Percentiles rank a stretch among this genome's conserved stretches.
Conservation (phyloP, 2,113 vertebrate genomes). For the Gobius niger region DNA sequence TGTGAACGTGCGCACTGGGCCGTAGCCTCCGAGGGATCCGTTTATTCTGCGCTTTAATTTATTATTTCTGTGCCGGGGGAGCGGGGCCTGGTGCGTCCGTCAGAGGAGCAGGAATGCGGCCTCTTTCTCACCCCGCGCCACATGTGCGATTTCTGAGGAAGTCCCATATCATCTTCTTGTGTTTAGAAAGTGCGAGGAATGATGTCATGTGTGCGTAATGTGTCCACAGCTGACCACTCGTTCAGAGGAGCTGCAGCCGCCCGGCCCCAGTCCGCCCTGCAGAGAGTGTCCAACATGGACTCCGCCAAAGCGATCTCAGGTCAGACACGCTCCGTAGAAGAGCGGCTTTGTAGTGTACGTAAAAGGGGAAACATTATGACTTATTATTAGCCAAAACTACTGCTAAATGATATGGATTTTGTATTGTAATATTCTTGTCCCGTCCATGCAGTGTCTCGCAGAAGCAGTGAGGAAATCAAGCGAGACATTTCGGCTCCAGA, state of each 20-base stretch:
- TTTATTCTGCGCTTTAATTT: constrained; percentile 55
- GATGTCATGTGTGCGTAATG: constrained; percentile 28
- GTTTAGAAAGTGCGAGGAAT: constrained; percentile 11
- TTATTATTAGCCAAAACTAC: too few species aligned
- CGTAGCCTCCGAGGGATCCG: constrained; percentile 20
- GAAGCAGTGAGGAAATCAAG: constrained; percentile 93
- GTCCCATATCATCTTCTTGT: constrained; percentile 8
- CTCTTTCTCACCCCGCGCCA: constrained; percentile 28
- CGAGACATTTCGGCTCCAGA: constrained; percentile 86
- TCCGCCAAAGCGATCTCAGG: constrained; percentile 88
- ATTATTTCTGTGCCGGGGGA: constrained; percentile 46
- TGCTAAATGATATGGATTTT: too few species aligned
- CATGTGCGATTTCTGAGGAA: constrained; percentile 34
- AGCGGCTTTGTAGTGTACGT: too few species aligned
- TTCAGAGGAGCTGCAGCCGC: constrained; percentile 82
- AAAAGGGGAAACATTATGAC: too few species aligned
- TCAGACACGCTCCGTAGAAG: constrained; percentile 45
- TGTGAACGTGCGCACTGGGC: constrained; percentile 57
- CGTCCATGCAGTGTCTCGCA: constrained; percentile 80
- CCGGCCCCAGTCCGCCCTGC: constrained; percentile 81
- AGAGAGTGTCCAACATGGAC: constrained; percentile 89
- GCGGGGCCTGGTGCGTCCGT: constrained; percentile 6
- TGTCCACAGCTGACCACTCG: constrained; percentile 80
- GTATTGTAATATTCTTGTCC: not conserved
- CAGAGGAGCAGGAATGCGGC: constrained; percentile 43